Conservation (phyloP, 2,113 vertebrate species). For the Xiphophorus hellerii region DNA sequence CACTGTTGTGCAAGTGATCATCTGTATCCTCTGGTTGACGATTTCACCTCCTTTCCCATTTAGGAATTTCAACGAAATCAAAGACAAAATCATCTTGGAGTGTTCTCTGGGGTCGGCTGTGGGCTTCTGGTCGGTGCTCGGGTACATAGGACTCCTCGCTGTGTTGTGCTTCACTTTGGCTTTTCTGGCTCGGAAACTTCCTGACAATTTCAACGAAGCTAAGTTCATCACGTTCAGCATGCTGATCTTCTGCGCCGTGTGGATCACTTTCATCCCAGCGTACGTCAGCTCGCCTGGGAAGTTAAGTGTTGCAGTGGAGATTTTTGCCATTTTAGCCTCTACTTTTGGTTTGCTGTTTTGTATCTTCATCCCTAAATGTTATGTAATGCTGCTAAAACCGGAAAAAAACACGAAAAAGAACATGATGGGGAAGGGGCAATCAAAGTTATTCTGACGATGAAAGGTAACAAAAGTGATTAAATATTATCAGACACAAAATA, state of each 20-base stretch:
- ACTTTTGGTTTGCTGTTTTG: slow-evolving; percentile 54
- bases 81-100: slow-evolving; percentile 10
- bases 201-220: slow-evolving; percentile 5
- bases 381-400: slow-evolving; percentile 77
- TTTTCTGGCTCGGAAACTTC: slow-evolving; percentile 4
- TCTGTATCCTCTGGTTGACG: slow-evolving; percentile 49
- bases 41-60: slow-evolving; percentile 4
- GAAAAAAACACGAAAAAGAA: slow-evolving; percentile 79
- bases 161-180: neutral
- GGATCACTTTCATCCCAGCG: slow-evolving; percentile 79
- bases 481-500: neutral
- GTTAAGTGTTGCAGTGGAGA: slow-evolving; percentile 72
- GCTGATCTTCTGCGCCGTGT: slow-evolving; percentile 73
- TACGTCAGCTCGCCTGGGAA: slow-evolving; percentile 78
- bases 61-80: neutral
- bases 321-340: slow-evolving; percentile 80
- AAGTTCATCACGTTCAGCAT: slow-evolving; percentile 10
- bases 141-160: neutral
- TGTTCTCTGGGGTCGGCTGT: slow-evolving; percentile 5
- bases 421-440: slow-evolving; percentile 66
- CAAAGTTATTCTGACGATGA: neutral
- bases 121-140: slow-evolving; percentile 1
- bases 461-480: neutral
- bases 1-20: neutral
- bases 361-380: slow-evolving; percentile 80